phyloP scores from a whole-genome alignment of 2,113 vertebrate species.

The Tor tambroides region DNA sequence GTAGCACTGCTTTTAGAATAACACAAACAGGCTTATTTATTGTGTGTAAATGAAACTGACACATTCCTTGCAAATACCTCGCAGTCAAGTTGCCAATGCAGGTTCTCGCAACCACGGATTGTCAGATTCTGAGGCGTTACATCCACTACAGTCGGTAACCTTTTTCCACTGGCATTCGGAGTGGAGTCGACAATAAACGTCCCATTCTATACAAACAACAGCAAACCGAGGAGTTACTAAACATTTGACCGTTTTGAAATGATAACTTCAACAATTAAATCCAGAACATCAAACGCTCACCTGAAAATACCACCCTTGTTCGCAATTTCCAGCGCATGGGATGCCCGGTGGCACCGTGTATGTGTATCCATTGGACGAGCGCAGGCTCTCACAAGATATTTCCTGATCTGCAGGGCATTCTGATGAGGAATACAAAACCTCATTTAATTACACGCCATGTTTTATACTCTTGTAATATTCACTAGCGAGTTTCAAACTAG shows the following conservation, averaged over 20 bases:
- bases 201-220: not conserved
- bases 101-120: not conserved
- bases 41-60: not conserved
- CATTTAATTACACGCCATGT: not conserved
- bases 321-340: not conserved
- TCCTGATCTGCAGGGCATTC: not conserved
- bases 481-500: not conserved
- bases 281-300: not conserved
- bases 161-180: not conserved
- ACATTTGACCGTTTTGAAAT: not conserved
- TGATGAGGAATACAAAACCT: not conserved
- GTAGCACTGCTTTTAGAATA: not conserved
- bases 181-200: slow-evolving; percentile 9
- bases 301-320: not conserved
- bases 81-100: not conserved
- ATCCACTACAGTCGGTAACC: not conserved
- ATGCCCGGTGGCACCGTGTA: not conserved
- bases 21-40: not conserved
- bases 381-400: not conserved
- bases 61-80: not conserved
- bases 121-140: not conserved
- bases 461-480: not conserved
- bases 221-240: not conserved
- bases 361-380: not conserved
- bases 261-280: not conserved